These are phyloP conservation scores for Holacanthella duospinosa DNA, from an alignment of 2,888 invertebrate species.

Conservation along the genomic window DNA sequence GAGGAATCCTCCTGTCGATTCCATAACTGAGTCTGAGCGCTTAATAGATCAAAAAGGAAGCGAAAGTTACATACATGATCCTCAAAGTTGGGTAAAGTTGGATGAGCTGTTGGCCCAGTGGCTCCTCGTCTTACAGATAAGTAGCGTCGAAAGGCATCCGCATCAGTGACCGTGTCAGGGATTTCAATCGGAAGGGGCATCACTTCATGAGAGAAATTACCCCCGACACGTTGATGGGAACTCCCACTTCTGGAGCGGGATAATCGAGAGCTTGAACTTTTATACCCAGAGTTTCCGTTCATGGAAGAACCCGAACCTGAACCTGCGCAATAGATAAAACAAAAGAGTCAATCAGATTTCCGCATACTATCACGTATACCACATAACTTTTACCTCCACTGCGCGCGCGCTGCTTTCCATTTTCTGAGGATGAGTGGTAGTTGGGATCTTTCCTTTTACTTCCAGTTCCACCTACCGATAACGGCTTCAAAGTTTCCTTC, in stretches of 20 bases:
- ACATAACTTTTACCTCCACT: no score
- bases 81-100: neutral
- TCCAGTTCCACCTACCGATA: no score
- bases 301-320: neutral
- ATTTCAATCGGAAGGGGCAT: constrained; percentile 33
- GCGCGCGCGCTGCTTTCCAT: no score
- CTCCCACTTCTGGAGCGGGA: neutral
- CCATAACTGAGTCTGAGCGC: constrained; percentile 14
- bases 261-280: neutral
- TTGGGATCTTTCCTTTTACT: no score
- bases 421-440: no score
- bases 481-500: no score
- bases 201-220: constrained; percentile 16
- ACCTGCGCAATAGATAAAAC: no score
- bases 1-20: constrained; percentile 15
- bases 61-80: constrained; percentile 8
- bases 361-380: no score
- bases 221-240: neutral
- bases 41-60: constrained; percentile 1
- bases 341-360: no score
- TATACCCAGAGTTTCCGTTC: neutral
- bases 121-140: constrained; percentile 33
- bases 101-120: constrained; percentile 13
- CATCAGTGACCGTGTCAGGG: constrained; percentile 28
- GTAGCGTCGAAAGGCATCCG: constrained; percentile 33